These are phyloP conservation scores for Helarctos malayanus DNA, from an alignment of 2,797 vertebrate genomes.

Conservation along the genomic window DNA sequence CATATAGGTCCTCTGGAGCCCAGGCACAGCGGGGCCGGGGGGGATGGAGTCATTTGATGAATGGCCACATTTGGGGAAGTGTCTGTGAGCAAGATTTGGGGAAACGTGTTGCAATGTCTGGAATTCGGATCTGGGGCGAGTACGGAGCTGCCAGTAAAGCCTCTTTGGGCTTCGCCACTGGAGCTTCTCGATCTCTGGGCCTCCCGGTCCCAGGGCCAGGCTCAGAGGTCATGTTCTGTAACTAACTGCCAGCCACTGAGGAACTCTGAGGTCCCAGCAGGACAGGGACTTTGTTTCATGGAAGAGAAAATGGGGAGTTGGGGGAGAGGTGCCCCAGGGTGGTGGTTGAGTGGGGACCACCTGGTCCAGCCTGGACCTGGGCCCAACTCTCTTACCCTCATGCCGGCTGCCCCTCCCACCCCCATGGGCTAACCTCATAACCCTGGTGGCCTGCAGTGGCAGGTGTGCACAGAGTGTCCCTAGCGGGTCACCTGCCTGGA, in stretches of 20 bases:
- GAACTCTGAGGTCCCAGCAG: not conserved
- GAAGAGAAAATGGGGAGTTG: not conserved
- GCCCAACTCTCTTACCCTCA: rapidly evolving
- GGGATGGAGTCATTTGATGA: too few species aligned
- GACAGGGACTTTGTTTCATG: not conserved
- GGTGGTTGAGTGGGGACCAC: rapidly evolving
- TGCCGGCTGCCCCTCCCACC: not conserved
- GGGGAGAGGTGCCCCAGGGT: too few species aligned
- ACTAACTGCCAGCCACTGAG: not conserved
- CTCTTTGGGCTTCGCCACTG: rapidly evolving
- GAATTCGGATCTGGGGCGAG: not conserved
- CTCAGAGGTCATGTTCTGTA: not conserved
- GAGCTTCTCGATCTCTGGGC: rapidly evolving
- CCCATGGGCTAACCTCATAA: too few species aligned
- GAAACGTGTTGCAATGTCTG: not conserved
- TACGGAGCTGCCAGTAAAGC: not conserved
- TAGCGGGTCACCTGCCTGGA: not conserved
- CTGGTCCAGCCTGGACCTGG: too few species aligned
- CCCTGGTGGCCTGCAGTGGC: not conserved
- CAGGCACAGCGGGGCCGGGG: rapidly evolving
- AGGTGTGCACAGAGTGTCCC: not conserved
- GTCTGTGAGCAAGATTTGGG: not conserved
- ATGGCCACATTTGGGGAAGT: not conserved
- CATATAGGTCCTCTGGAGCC: rapidly evolving
- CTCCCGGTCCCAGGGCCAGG: rapidly evolving